Conservation (phyloP, 2,113 vertebrate species). For the Poecilia latipinna region DNA sequence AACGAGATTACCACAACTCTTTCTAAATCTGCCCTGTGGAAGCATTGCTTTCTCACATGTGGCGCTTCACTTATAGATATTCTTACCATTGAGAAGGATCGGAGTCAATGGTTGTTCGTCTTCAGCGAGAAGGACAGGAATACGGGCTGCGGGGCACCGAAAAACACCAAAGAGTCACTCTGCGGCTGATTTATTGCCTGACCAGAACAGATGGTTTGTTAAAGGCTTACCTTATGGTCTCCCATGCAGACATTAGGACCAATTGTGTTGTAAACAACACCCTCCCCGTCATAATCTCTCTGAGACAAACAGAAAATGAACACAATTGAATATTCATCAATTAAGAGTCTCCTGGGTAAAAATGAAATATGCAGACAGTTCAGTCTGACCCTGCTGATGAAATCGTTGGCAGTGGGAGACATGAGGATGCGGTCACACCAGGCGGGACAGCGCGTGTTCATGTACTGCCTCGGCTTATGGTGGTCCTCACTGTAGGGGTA, state of each 20-base stretch:
- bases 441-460: constrained; percentile 85
- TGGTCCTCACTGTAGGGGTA: constrained; percentile 86
- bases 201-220: not conserved
- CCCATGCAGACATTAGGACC: constrained; percentile 84
- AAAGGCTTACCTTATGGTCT: constrained; percentile 83
- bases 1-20: constrained; percentile 54
- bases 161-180: constrained; percentile 18
- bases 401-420: constrained; percentile 72
- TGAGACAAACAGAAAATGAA: constrained; percentile 48
- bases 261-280: constrained; percentile 78
- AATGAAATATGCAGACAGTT: not conserved
- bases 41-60: constrained; percentile 1
- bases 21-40: constrained; percentile 31
- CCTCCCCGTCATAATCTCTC: constrained; percentile 63
- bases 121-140: constrained; percentile 83
- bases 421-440: constrained; percentile 87
- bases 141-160: constrained; percentile 77
- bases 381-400: constrained; percentile 74
- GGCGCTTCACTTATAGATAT: constrained; percentile 3
- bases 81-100: constrained; percentile 61
- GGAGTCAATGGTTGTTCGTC: constrained; percentile 68
- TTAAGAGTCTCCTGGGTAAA: not conserved
- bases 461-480: constrained; percentile 82
- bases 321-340: not conserved
- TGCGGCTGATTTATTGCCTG: not conserved